These are phyloP conservation scores for Rhopilema esculentum DNA, from an alignment of 30 jellyfish, hydroid and myxozoan genomes.

Conservation along the genomic window DNA sequence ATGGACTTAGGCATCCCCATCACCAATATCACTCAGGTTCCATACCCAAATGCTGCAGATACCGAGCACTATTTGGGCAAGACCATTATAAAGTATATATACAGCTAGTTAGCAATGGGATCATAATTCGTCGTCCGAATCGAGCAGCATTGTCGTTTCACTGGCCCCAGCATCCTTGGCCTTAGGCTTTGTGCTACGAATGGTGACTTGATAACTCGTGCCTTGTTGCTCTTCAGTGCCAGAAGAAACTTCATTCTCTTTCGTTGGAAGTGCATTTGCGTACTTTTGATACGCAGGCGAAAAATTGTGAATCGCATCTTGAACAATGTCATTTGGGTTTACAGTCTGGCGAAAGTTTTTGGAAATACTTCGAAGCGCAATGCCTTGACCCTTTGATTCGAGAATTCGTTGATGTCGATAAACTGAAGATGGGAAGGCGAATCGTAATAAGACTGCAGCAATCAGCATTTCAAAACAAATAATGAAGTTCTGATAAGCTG, in stretches of 20 bases:
- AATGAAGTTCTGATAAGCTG: slow-evolving; percentile 93
- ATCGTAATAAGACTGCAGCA: slow-evolving; percentile 85
- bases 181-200: slow-evolving; percentile 60
- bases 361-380: slow-evolving; percentile 81
- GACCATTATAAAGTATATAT: background rate
- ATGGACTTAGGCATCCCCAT: too few species aligned
- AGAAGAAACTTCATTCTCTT: slow-evolving; percentile 59
- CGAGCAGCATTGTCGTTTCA: slow-evolving; percentile 64
- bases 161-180: slow-evolving; percentile 35
- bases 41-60: too few species aligned
- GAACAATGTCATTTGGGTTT: slow-evolving; percentile 92
- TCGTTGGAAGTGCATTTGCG: slow-evolving; percentile 83
- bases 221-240: slow-evolving; percentile 73
- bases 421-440: slow-evolving; percentile 90
- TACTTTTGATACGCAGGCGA: slow-evolving; percentile 95
- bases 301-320: slow-evolving; percentile 94
- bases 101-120: background rate
- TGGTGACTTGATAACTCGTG: slow-evolving; percentile 85
- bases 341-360: slow-evolving; percentile 85
- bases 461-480: slow-evolving; percentile 94
- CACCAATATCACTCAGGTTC: too few species aligned
- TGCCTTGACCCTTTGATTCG: slow-evolving; percentile 72
- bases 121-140: slow-evolving; percentile 62
- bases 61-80: background rate
- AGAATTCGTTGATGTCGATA: slow-evolving; percentile 86